Conservation (phyloP, 2,113 vertebrate species). For the Taurulus bubalis region DNA sequence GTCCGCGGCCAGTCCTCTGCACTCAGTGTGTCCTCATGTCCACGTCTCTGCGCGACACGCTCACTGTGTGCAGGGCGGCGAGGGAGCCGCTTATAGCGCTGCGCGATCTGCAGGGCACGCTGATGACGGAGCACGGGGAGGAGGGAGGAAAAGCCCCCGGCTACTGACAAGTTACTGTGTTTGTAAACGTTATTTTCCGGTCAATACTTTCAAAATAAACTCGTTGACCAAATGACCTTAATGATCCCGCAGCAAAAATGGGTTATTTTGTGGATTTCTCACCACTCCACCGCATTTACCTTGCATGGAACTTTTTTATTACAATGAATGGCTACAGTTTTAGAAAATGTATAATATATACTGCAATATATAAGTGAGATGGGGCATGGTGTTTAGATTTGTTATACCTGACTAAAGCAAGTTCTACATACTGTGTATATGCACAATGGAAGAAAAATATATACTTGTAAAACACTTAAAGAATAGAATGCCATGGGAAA, state of each 20-base stretch:
- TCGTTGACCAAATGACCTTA: background rate
- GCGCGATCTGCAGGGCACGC: constrained; percentile 31
- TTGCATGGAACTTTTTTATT: background rate
- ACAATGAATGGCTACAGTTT: background rate
- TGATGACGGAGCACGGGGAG: constrained; percentile 89
- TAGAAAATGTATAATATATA: too few relatives aligned
- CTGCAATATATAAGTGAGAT: too few relatives aligned
- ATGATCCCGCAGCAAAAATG: background rate
- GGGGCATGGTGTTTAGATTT: too few relatives aligned
- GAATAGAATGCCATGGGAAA: too few relatives aligned
- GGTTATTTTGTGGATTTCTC: background rate
- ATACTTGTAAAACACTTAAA: too few relatives aligned
- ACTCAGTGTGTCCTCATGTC: constrained; percentile 78
- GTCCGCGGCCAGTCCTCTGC: constrained; percentile 37
- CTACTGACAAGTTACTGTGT: background rate
- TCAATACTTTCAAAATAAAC: constrained; percentile 56
- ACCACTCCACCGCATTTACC: too few relatives aligned
- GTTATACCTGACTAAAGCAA: too few relatives aligned
- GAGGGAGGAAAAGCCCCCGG: constrained; percentile 78
- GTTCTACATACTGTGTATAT: too few relatives aligned
- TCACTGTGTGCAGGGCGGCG: constrained; percentile 87
- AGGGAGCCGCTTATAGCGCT: constrained; percentile 86
- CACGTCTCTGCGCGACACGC: constrained; percentile 58
- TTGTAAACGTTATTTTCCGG: constrained; percentile 11
- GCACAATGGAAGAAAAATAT: too few relatives aligned